Conservation (phyloP, 2,888 invertebrate genomes). For the Ichneumoninae sp. region DNA sequence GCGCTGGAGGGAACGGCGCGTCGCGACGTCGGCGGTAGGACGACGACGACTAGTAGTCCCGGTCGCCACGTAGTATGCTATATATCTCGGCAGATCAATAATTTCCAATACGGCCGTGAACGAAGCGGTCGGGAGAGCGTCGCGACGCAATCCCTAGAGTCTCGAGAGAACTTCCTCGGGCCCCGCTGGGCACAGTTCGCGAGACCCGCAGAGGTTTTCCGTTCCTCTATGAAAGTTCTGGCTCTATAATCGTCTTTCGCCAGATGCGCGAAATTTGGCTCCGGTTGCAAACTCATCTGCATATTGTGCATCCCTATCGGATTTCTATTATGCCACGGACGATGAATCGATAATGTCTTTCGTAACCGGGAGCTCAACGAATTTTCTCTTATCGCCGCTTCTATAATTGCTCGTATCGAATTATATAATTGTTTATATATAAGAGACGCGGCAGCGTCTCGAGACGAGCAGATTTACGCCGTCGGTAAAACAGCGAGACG, state of each 20-base stretch:
- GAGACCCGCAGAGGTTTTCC: not conserved
- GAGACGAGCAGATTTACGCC: too few species aligned
- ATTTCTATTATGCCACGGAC: not conserved
- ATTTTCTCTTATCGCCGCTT: not conserved
- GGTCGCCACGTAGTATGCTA: slow-evolving; percentile 57
- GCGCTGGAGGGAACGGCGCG: slow-evolving; percentile 81
- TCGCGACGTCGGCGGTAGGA: slow-evolving; percentile 55
- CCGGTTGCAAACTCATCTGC: not conserved
- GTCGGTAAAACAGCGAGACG: too few species aligned
- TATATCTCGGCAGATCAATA: slow-evolving; percentile 78
- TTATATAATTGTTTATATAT: too few species aligned
- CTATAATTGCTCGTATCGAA: too few species aligned
- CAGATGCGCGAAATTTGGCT: not conserved
- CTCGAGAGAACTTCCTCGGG: slow-evolving; percentile 42
- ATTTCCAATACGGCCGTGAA: slow-evolving; percentile 76
- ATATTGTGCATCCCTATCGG: not conserved
- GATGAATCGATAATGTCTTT: not conserved
- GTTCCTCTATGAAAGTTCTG: not conserved
- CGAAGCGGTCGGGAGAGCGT: slow-evolving; percentile 48
- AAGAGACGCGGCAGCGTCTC: too few species aligned
- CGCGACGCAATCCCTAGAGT: slow-evolving; percentile 36
- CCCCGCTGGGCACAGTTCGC: not conserved
- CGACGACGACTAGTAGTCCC: slow-evolving; percentile 49
- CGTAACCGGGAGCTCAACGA: not conserved
- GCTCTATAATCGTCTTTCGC: not conserved